These are phyloP conservation scores for Erebia epiphron DNA, from an alignment of 2,888 invertebrate species.

Conservation along the genomic window DNA sequence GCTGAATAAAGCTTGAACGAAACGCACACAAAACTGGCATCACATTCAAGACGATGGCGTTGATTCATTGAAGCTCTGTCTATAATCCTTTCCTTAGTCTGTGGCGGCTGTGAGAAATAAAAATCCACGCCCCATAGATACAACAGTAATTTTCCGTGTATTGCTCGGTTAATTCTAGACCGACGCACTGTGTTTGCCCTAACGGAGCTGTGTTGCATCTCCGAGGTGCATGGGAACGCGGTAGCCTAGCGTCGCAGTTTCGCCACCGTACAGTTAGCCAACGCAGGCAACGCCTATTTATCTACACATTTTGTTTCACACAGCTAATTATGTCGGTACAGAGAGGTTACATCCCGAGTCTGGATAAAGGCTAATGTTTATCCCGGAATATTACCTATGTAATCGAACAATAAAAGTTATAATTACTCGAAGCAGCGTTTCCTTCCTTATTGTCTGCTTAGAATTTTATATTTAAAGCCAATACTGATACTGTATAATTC, in stretches of 20 bases:
- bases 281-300: not conserved
- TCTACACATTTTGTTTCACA: too few species aligned
- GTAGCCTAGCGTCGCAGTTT: slow-evolving; percentile 33
- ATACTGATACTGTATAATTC: too few species aligned
- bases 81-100: not conserved
- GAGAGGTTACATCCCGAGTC: too few species aligned
- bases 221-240: slow-evolving; percentile 65
- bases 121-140: slow-evolving; percentile 47
- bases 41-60: not conserved
- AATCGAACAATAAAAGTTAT: too few species aligned
- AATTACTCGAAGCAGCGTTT: too few species aligned
- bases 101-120: slow-evolving; percentile 59
- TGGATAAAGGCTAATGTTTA: too few species aligned
- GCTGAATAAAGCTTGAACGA: not conserved
- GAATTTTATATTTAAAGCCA: too few species aligned
- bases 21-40: not conserved
- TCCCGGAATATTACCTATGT: too few species aligned
- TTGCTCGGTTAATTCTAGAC: slow-evolving; percentile 64
- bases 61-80: not conserved
- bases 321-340: too few species aligned
- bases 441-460: too few species aligned
- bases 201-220: slow-evolving; percentile 70
- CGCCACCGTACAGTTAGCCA: not conserved
- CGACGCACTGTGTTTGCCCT: slow-evolving; percentile 68
- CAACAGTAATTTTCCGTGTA: slow-evolving; percentile 70